phyloP scores from a whole-genome alignment of 1,140 invertebrate genomes.

The Bombus huntii region DNA sequence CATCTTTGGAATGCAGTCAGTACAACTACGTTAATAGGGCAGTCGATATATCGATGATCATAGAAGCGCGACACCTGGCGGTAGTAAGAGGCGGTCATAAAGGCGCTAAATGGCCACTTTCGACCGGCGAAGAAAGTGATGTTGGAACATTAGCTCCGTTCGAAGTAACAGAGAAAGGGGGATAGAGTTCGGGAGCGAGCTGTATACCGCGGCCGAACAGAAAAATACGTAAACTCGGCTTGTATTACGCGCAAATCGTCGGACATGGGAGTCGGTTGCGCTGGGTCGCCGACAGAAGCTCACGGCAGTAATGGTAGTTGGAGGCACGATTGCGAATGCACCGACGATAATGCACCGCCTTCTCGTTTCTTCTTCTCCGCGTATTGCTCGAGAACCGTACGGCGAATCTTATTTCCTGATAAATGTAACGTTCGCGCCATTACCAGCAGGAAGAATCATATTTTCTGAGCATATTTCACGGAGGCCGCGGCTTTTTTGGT shows the following conservation, averaged over 20 bases:
- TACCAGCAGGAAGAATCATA: conserved; percentile 19
- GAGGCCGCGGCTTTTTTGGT: not conserved
- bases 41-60: conserved; percentile 50
- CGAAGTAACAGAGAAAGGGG: not conserved
- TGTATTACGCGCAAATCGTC: conserved; percentile 57
- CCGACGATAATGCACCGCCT: conserved; percentile 24
- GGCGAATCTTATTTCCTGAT: conserved; percentile 10
- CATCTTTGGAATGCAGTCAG: not conserved
- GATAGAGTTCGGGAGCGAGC: conserved; percentile 17
- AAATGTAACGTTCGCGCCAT: conserved; percentile 31
- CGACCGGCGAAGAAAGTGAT: conserved; percentile 38
- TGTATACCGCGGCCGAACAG: not conserved
- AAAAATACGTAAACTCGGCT: conserved; percentile 48
- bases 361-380: not conserved
- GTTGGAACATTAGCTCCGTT: not conserved
- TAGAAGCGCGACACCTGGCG: conserved; percentile 17
- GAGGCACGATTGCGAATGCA: conserved; percentile 30
- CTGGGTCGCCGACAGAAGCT: not conserved
- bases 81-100: conserved; percentile 24
- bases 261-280: not conserved
- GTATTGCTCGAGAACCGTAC: not conserved
- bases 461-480: conserved; percentile 31
- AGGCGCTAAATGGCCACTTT: conserved; percentile 57
- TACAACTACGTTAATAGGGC: conserved; percentile 22
- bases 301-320: conserved; percentile 52